These are phyloP conservation scores for Dendroctonus valens DNA, from an alignment of 1,140 invertebrate genomes.

Conservation along the genomic window DNA sequence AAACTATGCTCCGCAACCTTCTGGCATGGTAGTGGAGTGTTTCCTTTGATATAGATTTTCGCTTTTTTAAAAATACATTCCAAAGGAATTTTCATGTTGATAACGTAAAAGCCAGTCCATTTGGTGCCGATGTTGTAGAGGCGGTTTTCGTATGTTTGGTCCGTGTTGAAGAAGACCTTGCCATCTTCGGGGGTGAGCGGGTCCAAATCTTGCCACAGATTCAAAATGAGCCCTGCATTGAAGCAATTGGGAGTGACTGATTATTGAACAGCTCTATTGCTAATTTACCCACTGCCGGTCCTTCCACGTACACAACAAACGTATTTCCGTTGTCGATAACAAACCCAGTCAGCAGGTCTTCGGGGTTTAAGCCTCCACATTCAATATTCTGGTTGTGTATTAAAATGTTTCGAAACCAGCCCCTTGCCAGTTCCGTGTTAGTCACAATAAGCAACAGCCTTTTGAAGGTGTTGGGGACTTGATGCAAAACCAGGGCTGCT, in stretches of 20 bases:
- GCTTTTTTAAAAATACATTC: constrained; percentile 33
- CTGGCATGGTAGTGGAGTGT: constrained; percentile 34
- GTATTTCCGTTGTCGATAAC: constrained; percentile 34
- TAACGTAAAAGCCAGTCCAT: constrained; percentile 15
- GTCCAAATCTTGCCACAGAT: constrained; percentile 25
- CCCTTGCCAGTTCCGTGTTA: constrained; percentile 11
- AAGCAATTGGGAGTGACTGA: neutral
- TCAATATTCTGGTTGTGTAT: constrained; percentile 16
- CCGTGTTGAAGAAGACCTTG: constrained; percentile 34
- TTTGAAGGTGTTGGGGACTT: constrained; percentile 31
- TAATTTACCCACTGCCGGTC: constrained; percentile 17
- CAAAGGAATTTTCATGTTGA: constrained; percentile 33
- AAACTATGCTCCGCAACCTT: constrained; percentile 22
- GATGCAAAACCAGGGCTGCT: constrained; percentile 28
- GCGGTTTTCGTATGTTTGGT: constrained; percentile 30
- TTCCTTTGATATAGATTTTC: constrained; percentile 33
- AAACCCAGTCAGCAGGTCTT: constrained; percentile 32
- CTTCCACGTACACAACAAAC: constrained; percentile 31
- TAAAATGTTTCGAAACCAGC: constrained; percentile 4
- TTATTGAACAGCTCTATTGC: neutral
- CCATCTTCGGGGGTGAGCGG: neutral
- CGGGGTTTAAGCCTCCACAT: neutral
- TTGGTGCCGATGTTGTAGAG: constrained; percentile 21
- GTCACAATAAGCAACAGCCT: constrained; percentile 22
- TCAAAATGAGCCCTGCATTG: constrained; percentile 27